Percentiles rank a stretch among this genome's conserved stretches.
Conservation (phyloP, 2,888 invertebrate species). For the Drosophila nr. perissopoda region DNA sequence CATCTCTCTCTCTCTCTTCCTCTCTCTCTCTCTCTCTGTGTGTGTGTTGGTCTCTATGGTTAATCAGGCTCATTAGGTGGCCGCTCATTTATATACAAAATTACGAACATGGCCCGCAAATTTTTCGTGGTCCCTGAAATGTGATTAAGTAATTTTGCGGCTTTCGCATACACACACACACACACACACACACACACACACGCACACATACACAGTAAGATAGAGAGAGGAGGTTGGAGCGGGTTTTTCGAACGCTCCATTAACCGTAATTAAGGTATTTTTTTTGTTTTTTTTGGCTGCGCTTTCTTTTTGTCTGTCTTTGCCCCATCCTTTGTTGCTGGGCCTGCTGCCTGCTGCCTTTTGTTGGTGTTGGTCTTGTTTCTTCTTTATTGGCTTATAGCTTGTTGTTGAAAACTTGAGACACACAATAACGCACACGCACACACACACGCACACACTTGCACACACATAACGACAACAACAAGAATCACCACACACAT, state of each 20-base stretch:
- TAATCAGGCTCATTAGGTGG: constrained; percentile 84
- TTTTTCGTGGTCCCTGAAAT: constrained; percentile 80
- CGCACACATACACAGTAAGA: constrained; percentile 17
- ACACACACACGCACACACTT: constrained; percentile 42
- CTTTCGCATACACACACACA: constrained; percentile 56
- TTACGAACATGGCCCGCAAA: constrained; percentile 82
- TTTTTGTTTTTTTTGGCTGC: constrained; percentile 69
- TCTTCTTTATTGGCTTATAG: constrained; percentile 74
- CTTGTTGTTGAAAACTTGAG: constrained; percentile 78
- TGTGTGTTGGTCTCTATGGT: constrained; percentile 57
- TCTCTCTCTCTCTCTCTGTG: neutral
- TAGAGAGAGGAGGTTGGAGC: constrained; percentile 1
- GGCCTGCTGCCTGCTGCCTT: constrained; percentile 17
- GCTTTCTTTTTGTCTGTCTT: constrained; percentile 66
- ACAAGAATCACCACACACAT: constrained; percentile 51
- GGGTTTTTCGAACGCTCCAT: constrained; percentile 79
- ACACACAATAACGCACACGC: constrained; percentile 38
- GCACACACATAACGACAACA: constrained; percentile 24
- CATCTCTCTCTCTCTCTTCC: neutral
- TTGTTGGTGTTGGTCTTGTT: constrained; percentile 62
- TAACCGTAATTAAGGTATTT: constrained; percentile 84
- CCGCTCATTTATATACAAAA: constrained; percentile 82
- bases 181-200: constrained; percentile 31
- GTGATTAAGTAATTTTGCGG: constrained; percentile 82
- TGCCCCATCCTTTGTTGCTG: constrained; percentile 28